phyloP scores from a whole-genome alignment of 2,113 vertebrate genomes.

The Hyperopisus bebe region DNA sequence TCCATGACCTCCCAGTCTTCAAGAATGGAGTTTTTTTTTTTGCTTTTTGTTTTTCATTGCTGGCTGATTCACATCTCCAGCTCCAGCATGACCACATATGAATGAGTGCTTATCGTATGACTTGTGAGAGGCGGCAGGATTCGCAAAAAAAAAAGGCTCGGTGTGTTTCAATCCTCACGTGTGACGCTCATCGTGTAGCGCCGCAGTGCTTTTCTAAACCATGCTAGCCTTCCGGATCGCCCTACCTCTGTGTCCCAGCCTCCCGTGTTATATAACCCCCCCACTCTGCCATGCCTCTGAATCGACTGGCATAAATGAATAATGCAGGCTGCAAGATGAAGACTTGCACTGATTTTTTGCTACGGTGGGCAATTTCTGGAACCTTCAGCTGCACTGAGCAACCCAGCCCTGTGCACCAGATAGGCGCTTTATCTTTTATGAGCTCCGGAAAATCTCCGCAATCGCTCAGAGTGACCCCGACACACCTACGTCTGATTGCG shows the following conservation, averaged over 20 bases:
- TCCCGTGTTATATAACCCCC: neutral
- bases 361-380: conserved; percentile 7
- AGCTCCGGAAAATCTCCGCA: conserved; percentile 4
- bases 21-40: neutral
- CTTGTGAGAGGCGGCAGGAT: neutral
- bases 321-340: conserved; percentile 13
- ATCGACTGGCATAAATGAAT: conserved; percentile 14
- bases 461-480: neutral
- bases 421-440: neutral
- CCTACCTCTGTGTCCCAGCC: neutral
- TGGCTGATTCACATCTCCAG: too few species aligned
- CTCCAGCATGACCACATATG: neutral
- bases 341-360: conserved; percentile 11
- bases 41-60: neutral
- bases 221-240: neutral
- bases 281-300: neutral
- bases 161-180: neutral
- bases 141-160: neutral
- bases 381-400: neutral
- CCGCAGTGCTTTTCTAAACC: neutral
- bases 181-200: too few species aligned
- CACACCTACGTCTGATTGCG: neutral
- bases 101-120: neutral
- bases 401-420: neutral
- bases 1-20: neutral